Evolutionary conservation across 2,888 invertebrate species (phyloP).

Genomic region (Eurois occulta): DNA sequence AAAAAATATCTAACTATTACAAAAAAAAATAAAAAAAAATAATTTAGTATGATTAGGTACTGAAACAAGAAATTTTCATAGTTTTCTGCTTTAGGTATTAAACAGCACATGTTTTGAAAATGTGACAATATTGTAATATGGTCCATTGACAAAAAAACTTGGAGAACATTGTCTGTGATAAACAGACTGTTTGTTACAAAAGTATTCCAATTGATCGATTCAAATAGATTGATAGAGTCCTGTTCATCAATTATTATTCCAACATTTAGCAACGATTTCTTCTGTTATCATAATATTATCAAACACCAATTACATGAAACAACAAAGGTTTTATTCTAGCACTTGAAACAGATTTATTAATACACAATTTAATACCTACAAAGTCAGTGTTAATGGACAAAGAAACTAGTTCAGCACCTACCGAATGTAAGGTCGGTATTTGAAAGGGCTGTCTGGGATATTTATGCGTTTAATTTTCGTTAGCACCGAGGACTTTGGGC

Average conservation of each 20-base stretch:
- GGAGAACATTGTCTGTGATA: background rate
- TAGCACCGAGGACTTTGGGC: conserved; percentile 55
- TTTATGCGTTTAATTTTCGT: conserved; percentile 77
- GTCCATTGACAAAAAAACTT: background rate
- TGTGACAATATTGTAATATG: background rate
- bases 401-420: conserved; percentile 76
- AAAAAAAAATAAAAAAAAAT: background rate
- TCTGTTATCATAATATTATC: background rate
- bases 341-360: conserved; percentile 23
- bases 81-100: background rate
- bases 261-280: background rate
- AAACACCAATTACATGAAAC: background rate
- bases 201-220: background rate
- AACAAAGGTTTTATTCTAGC: conserved; percentile 28
- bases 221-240: no score
- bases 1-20: background rate
- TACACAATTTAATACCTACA: conserved; percentile 60
- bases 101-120: background rate
- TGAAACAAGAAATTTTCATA: background rate
- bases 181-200: background rate
- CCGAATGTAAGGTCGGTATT: conserved; percentile 85
- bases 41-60: background rate
- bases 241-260: no score
- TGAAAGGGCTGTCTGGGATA: conserved; percentile 84
- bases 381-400: conserved; percentile 73